Base-by-base conservation (phyloP, 2,113 vertebrate species). In the Cebus imitator region DNA sequence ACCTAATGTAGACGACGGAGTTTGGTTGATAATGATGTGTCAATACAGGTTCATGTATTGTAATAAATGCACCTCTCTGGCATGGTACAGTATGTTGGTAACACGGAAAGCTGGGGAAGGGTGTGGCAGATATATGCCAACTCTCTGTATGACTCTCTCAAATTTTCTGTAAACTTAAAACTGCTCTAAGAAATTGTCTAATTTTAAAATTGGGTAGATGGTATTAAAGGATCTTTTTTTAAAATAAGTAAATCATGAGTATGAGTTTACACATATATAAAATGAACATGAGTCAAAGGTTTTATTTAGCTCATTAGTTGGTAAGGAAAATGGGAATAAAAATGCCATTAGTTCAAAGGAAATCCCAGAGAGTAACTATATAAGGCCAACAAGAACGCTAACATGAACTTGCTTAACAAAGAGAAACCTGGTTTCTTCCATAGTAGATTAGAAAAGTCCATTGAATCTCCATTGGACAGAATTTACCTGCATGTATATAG, bases 281-380 rank as follows among this genome's bases (percentile, higher is more conserved):
- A 87, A 88, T 30, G 37, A 92, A 85, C 8, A n/a, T 21, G 2
- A 57, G 25, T n/a, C 37, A 48, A 78, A 82, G 52, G 50, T 84
- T 61, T 52, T 95, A 27, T 66, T 61, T 73, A 93, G 30, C n/a
- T 96, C 18, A 73, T 87, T 78, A 79, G 9, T 57, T 83, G 17
- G 1, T 73, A 86, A 93, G 2, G 5, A 8, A 57, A 1, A 16
- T 80, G 32, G 37, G 45, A 73, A 83, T 64, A 35, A 78, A 82
- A 87, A 76, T 3, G 6, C 30, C 8, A 13, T n/a, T 75, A 57
- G 9, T 80, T 88, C 20, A 76, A 81, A 94, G 8, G 48, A 84
- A n/a, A 84, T 13, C 64, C 9, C 0, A 50, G 76, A 75, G 32
- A 90, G 8, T 35, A 85, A 87, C 79, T 30, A 21, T 30, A 48